These are phyloP conservation scores for Stratiolaelaps scimitus DNA, from an alignment of 1,140 invertebrate species.

Conservation along the genomic window DNA sequence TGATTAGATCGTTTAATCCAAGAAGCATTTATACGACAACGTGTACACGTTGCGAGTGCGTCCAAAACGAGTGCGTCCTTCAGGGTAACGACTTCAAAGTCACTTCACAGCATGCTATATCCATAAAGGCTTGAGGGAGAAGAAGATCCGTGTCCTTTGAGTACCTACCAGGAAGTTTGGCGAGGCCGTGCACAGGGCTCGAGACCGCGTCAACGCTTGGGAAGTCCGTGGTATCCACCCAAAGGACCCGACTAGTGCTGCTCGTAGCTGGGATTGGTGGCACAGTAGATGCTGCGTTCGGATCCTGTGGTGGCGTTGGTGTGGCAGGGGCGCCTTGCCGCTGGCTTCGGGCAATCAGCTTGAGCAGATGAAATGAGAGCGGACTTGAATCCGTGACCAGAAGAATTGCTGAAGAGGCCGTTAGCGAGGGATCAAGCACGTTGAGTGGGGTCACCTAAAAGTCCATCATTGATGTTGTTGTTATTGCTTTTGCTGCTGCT, in stretches of 20 bases:
- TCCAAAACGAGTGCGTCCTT: too few relatives aligned
- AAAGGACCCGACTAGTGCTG: neutral
- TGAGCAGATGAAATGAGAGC: conserved; percentile 13
- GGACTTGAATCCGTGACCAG: conserved; percentile 22
- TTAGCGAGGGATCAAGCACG: neutral
- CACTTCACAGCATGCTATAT: too few relatives aligned
- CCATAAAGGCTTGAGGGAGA: too few relatives aligned
- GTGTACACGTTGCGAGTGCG: too few relatives aligned
- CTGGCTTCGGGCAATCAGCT: neutral
- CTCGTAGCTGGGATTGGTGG: neutral
- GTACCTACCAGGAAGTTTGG: neutral
- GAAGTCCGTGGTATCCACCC: neutral
- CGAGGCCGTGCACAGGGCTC: neutral
- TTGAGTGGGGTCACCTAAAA: conserved; percentile 9
- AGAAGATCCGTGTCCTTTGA: too few relatives aligned
- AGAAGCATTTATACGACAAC: too few relatives aligned
- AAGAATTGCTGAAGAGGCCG: neutral
- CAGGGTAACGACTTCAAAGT: too few relatives aligned
- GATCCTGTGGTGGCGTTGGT: too few relatives aligned
- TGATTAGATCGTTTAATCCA: too few relatives aligned
- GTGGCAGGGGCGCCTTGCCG: neutral
- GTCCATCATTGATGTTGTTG: neutral
- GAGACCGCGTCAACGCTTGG: neutral
- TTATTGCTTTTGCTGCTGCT: too few relatives aligned
- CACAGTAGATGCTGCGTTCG: too few relatives aligned